A percentile compares a stretch with the other conserved stretches of the same genome.
phyloP scores from a whole-genome alignment of 2,888 invertebrate species.

The Luffia ferchaultella region DNA sequence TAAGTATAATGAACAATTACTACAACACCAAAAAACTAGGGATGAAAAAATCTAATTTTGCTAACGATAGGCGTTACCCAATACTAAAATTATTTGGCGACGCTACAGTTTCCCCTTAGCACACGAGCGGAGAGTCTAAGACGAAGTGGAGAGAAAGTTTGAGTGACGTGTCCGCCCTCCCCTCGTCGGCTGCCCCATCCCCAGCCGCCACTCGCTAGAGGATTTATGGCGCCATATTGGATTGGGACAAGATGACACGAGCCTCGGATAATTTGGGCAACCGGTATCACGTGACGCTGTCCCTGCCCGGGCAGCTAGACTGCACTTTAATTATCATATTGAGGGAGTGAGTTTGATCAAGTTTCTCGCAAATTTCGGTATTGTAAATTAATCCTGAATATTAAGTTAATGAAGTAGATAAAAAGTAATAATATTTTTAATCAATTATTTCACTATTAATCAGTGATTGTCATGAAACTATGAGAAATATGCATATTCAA shows the following conservation, averaged over 20 bases:
- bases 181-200: slow-evolving; percentile 17
- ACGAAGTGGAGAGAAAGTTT: slow-evolving; percentile 66
- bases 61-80: too few species aligned
- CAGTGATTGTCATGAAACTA: too few species aligned
- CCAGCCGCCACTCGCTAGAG: slow-evolving; percentile 40
- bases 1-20: too few species aligned
- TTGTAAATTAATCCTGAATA: not conserved
- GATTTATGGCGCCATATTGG: slow-evolving; percentile 68
- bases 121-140: slow-evolving; percentile 38
- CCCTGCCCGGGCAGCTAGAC: slow-evolving; percentile 44
- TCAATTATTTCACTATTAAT: too few species aligned
- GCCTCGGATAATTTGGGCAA: slow-evolving; percentile 66
- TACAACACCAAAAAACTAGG: too few species aligned
- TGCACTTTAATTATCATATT: slow-evolving; percentile 55
- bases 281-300: slow-evolving; percentile 60
- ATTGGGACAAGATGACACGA: slow-evolving; percentile 67
- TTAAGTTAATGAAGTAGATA: not conserved
- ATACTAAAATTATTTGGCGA: slow-evolving; percentile 30
- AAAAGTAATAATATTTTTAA: slow-evolving; percentile 2
- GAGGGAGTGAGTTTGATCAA: not conserved
- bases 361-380: not conserved
- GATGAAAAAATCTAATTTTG: too few species aligned
- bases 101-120: slow-evolving; percentile 41
- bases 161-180: slow-evolving; percentile 59
- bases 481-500: too few species aligned